Evolutionary conservation across 2,888 invertebrate genomes (phyloP).

Genomic region (Ptychoptera albimana): DNA sequence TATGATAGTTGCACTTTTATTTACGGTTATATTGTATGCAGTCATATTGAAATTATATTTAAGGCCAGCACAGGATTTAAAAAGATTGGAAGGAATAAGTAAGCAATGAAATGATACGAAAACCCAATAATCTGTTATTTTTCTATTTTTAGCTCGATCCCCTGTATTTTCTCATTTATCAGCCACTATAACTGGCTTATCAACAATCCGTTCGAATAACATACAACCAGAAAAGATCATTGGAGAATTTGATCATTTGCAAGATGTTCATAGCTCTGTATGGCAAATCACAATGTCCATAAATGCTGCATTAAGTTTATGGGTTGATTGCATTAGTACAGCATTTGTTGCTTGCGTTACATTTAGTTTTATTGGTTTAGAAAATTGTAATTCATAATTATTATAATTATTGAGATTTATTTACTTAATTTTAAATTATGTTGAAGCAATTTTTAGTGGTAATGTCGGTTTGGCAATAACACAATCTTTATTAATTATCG

Average conservation of each 20-base stretch:
- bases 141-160: conserved; percentile 43
- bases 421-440: background rate
- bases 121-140: background rate
- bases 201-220: conserved; percentile 68
- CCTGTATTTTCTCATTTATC: conserved; percentile 85
- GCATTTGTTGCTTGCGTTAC: conserved; percentile 48
- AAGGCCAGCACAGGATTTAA: conserved; percentile 57
- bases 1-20: conserved; percentile 45
- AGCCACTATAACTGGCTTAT: conserved; percentile 71
- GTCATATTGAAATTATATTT: conserved; percentile 50
- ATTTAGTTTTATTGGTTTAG: conserved; percentile 42
- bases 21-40: conserved; percentile 46
- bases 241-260: conserved; percentile 56
- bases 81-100: conserved; percentile 53
- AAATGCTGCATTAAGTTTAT: conserved; percentile 50
- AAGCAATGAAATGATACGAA: conserved; percentile 20
- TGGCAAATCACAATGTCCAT: conserved; percentile 27
- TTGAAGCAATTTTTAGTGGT: conserved; percentile 37
- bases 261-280: conserved; percentile 35
- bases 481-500: conserved; percentile 51
- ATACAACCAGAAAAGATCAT: conserved; percentile 47
- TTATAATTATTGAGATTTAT: background rate
- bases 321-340: conserved; percentile 54
- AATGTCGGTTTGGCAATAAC: conserved; percentile 55
- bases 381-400: conserved; percentile 33